Base-by-base conservation (phyloP, 2,113 vertebrate species). In the Neodontobutis hainanensis region DNA sequence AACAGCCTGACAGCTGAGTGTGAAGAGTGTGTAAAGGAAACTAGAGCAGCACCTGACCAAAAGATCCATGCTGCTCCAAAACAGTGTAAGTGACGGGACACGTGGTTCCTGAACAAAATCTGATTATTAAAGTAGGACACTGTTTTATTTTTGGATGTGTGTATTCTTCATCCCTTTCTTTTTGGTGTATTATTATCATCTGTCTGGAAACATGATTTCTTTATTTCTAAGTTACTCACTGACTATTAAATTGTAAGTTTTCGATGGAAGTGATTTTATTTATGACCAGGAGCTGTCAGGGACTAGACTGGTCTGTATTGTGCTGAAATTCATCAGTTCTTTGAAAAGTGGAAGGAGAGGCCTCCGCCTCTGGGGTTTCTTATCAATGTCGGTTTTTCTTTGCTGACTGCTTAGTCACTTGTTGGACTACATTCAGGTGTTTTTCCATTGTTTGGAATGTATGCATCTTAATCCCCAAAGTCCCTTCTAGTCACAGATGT, bases 1-100 rank as follows among this genome's bases (percentile, higher is more conserved):
- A 90, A 86, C 86, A 86, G 82, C 48, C 60, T 52, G 75, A 78
- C 89, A 90, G 86, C 87, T 89, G 78, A 65, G 81, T 15, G 77
- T 61, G 58, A 59, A 44, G 49, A 70, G 68, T n/a, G 8, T 48
- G 63, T 59, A 63, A 70, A 69, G 63, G 38, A 76, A 83, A 82
- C 70, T 65, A 35, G 74, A 74, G 57, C 47, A 70, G 66, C 73
- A 81, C 65, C 66, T 73, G 64, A 85, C 69, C 53, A 50, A 16
- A 40, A 67, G 47, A 61, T 49, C 35, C 58, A 68, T 48, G 43
- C 19, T 46, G 16, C 34, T 27, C 16, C 2, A 34, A 65, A 75
- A 67, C 51, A 45, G 55, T 74, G 35, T 61, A 38, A 62, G 47
- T 60, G 57, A 56, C 38, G 16, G n/a, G 7, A 49, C 19, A 47